Percentiles rank a stretch among this genome's conserved stretches.
phyloP scores from a whole-genome alignment of 1,140 invertebrate genomes.

The Papilio machaon region DNA sequence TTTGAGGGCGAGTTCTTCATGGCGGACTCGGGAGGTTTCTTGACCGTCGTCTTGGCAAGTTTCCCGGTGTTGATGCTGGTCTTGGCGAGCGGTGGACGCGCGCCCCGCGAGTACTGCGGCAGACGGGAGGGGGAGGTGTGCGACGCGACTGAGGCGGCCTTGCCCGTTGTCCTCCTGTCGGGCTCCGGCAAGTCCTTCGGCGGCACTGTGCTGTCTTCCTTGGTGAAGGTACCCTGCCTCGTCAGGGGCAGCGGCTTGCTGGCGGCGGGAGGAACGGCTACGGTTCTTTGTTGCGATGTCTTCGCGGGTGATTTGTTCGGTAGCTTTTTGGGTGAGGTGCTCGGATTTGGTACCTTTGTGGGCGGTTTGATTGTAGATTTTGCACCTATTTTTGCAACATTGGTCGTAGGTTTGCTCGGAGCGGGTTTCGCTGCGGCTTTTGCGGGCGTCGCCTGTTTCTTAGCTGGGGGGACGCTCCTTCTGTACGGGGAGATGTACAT shows the following conservation, averaged over 20 bases:
- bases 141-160: conserved; percentile 64
- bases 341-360: conserved; percentile 54
- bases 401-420: conserved; percentile 54
- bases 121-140: conserved; percentile 77
- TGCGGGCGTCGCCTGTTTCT: conserved; percentile 53
- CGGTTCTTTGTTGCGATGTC: conserved; percentile 60
- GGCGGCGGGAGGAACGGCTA: conserved; percentile 50
- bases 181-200: conserved; percentile 75
- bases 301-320: conserved; percentile 60
- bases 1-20: conserved; percentile 81
- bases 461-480: conserved; percentile 62
- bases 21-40: conserved; percentile 55
- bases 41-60: conserved; percentile 34
- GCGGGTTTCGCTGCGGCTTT: conserved; percentile 53
- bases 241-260: conserved; percentile 82
- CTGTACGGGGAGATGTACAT: conserved; percentile 85
- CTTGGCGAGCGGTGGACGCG: conserved; percentile 52
- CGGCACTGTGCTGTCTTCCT: conserved; percentile 85
- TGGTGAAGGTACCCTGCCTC: conserved; percentile 94
- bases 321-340: conserved; percentile 68
- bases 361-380: conserved; percentile 59
- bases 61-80: conserved; percentile 1
- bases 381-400: conserved; percentile 55
- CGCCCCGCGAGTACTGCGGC: conserved; percentile 74
- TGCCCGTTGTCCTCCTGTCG: conserved; percentile 73